These are phyloP conservation scores for Limonius californicus DNA, from an alignment of 1,140 invertebrate genomes.

Conservation along the genomic window DNA sequence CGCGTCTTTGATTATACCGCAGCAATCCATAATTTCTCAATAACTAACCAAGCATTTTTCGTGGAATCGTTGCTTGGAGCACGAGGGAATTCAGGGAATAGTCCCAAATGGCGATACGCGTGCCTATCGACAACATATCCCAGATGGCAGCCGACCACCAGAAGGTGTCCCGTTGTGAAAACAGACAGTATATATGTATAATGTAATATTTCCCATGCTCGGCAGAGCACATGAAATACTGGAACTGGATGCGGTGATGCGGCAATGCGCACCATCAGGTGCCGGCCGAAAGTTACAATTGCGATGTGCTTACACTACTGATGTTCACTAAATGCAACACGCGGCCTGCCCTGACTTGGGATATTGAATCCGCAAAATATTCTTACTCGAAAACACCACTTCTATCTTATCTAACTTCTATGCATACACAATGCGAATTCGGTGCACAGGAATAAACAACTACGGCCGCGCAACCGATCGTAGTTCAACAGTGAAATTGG, in stretches of 20 bases:
- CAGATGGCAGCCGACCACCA: constrained; percentile 33
- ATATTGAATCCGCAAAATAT: constrained; percentile 1
- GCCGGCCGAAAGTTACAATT: constrained; percentile 42
- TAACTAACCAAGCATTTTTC: too few species aligned
- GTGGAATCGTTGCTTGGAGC: too few species aligned
- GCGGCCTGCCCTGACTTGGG: neutral
- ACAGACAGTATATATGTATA: constrained; percentile 35
- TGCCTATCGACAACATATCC: constrained; percentile 9
- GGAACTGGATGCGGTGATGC: constrained; percentile 36
- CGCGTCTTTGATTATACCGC: too few species aligned
- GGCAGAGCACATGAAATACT: constrained; percentile 34
- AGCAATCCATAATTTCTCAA: too few species aligned
- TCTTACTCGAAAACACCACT: too few species aligned
- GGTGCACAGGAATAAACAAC: too few species aligned
- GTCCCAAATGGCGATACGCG: constrained; percentile 4
- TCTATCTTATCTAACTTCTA: too few species aligned
- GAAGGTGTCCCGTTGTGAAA: constrained; percentile 37
- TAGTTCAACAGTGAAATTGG: too few species aligned
- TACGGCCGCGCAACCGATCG: too few species aligned
- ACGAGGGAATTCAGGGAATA: neutral
- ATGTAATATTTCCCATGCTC: constrained; percentile 42
- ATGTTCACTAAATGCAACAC: constrained; percentile 30
- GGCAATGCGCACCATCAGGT: constrained; percentile 40
- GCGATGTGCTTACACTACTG: constrained; percentile 40
- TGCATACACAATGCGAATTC: too few species aligned